phyloP scores from a whole-genome alignment of 2,888 invertebrate genomes.

The Portevinia maculata region DNA sequence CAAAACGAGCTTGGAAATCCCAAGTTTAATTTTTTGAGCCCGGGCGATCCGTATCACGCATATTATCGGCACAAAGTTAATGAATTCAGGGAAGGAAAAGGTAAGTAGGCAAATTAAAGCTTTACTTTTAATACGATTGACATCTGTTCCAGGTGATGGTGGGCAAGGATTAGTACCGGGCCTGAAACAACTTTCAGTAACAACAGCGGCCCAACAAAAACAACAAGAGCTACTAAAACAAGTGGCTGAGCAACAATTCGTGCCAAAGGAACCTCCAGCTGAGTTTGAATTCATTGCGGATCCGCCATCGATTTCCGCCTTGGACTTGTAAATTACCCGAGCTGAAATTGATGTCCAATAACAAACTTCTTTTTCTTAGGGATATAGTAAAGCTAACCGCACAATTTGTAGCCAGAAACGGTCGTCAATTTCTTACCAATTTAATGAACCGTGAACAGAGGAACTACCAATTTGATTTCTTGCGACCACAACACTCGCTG shows the following conservation, averaged over 20 bases:
- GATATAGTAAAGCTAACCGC: constrained; percentile 99
- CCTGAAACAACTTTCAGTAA: constrained; percentile 86
- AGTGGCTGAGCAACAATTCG: constrained; percentile 92
- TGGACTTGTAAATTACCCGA: constrained; percentile 89
- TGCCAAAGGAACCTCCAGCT: constrained; percentile 95
- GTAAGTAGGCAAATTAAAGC: constrained; percentile 81
- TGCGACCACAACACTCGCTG: constrained; percentile 98
- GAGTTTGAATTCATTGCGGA: constrained; percentile 98
- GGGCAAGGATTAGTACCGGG: constrained; percentile 81
- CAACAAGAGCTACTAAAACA: constrained; percentile 94
- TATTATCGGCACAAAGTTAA: constrained; percentile 99
- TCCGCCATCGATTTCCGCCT: constrained; percentile 98
- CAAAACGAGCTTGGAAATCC: constrained; percentile 99
- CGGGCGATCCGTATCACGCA: constrained; percentile 99
- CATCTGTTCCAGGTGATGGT: constrained; percentile 68
- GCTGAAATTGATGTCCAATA: not conserved
- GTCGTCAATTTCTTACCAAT: constrained; percentile 98
- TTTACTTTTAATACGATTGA: not conserved
- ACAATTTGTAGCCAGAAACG: constrained; percentile 99
- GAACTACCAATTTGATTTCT: constrained; percentile 99
- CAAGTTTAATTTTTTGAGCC: constrained; percentile 98
- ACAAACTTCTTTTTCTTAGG: constrained; percentile 82
- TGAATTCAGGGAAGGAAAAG: constrained; percentile 95
- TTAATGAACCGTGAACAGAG: constrained; percentile 99
- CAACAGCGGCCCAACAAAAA: constrained; percentile 91